Evolutionary conservation across 2,113 vertebrate genomes (phyloP).

Genomic region (Acanthochromis polyacanthus): DNA sequence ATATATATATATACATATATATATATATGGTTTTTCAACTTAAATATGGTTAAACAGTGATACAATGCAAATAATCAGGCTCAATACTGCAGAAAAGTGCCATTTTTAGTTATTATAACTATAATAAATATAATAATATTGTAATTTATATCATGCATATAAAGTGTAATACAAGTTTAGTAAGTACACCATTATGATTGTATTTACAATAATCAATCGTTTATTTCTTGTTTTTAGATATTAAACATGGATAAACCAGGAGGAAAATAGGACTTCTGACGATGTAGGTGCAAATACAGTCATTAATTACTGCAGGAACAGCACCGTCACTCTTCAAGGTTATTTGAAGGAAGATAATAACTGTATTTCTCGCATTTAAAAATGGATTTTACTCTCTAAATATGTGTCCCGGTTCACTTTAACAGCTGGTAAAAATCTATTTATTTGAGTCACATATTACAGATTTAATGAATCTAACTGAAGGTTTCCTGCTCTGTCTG

Average conservation of each 20-base stretch:
- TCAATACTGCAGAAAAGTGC: no score
- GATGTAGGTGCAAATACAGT: conserved; percentile 40
- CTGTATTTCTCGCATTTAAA: conserved; percentile 42
- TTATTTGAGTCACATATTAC: conserved; percentile 35
- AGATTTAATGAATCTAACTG: conserved; percentile 30
- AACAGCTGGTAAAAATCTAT: conserved; percentile 20
- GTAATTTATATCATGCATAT: no score
- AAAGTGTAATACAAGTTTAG: no score
- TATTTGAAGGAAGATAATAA: conserved; percentile 45
- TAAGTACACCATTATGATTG: no score
- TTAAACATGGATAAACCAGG: conserved; percentile 3
- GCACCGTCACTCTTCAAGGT: conserved; percentile 38
- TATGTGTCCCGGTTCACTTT: neutral
- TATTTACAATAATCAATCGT: no score
- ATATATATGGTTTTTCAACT: no score
- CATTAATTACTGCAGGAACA: conserved; percentile 51
- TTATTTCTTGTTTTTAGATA: neutral
- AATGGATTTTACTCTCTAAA: neutral
- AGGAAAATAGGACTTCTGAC: conserved; percentile 14
- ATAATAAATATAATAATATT: no score
- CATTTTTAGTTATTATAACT: no score
- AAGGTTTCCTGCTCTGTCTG: conserved; percentile 15
- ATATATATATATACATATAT: no score
- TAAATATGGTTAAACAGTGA: no score
- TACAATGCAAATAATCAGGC: no score